These are phyloP conservation scores for Drosophila nasuta DNA, from an alignment of 1,140 invertebrate species.

Conservation along the genomic window DNA sequence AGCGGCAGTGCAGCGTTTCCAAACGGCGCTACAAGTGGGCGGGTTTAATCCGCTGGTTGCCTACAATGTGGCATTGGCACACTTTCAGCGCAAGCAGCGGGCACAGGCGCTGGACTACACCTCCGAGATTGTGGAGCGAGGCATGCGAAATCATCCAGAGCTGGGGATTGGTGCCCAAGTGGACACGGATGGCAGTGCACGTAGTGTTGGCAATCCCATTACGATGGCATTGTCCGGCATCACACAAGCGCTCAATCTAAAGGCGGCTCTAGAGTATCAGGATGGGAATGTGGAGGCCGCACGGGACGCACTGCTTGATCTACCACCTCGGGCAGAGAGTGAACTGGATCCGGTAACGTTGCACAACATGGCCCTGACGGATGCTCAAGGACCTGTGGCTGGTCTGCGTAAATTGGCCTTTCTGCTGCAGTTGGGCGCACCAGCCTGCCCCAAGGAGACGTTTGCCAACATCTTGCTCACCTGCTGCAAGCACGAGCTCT, in stretches of 20 bases:
- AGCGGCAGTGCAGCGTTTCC: slow-evolving; percentile 96
- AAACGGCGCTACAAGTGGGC: slow-evolving; percentile 93
- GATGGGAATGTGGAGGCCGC: slow-evolving; percentile 95
- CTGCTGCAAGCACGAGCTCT: slow-evolving; percentile 99
- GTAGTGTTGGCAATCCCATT: slow-evolving; percentile 98
- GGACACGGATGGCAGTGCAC: slow-evolving; percentile 90
- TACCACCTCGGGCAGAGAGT: slow-evolving; percentile 98
- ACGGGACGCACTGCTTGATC: slow-evolving; percentile 97
- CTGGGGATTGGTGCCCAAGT: slow-evolving; percentile 98
- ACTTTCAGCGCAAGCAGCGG: slow-evolving; percentile 97
- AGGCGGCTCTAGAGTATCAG: slow-evolving; percentile 99
- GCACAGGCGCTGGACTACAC: slow-evolving; percentile 93
- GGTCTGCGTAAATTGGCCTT: slow-evolving; percentile 99
- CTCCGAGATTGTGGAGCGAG: slow-evolving; percentile 98
- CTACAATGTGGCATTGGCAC: slow-evolving; percentile 98
- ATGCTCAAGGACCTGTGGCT: slow-evolving; percentile 93
- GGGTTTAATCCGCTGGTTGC: slow-evolving; percentile 96
- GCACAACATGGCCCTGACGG: slow-evolving; percentile 98
- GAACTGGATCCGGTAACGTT: slow-evolving; percentile 99
- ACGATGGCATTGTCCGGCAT: slow-evolving; percentile 98
- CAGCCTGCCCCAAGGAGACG: slow-evolving; percentile 95
- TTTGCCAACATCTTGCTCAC: slow-evolving; percentile 98
- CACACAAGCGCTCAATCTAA: slow-evolving; percentile 99
- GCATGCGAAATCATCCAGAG: slow-evolving; percentile 98
- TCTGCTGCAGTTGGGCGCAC: slow-evolving; percentile 97